A percentile compares a stretch with the other conserved stretches of the same genome.
These are phyloP conservation scores for Acridotheres tristis DNA, from an alignment of 2,797 vertebrate species.

Conservation along the genomic window DNA sequence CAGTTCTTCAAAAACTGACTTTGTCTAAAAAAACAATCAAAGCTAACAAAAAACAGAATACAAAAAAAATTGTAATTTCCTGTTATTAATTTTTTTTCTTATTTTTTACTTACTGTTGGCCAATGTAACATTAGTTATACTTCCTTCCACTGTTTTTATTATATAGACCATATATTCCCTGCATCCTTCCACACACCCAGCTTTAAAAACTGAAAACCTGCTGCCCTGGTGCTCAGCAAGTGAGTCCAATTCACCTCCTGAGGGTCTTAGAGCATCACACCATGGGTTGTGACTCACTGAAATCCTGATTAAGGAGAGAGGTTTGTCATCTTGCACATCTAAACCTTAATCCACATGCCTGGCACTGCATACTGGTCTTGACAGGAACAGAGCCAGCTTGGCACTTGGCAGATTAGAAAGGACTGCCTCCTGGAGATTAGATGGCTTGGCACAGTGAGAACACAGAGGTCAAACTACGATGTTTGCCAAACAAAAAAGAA, in stretches of 20 bases:
- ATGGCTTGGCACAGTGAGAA: conserved; percentile 55
- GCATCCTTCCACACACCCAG: not conserved
- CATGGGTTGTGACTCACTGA: not conserved
- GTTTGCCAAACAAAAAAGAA: conserved; percentile 54
- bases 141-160: conserved; percentile 72
- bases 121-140: conserved; percentile 73
- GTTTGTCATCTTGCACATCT: conserved; percentile 24
- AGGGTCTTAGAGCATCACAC: not conserved
- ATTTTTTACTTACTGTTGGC: conserved; percentile 56
- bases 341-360: conserved; percentile 49
- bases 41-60: conserved; percentile 54
- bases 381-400: conserved; percentile 41
- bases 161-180: conserved; percentile 12
- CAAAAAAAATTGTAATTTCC: conserved; percentile 16
- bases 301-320: not conserved
- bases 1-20: conserved; percentile 71
- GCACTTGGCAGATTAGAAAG: conserved; percentile 45
- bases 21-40: conserved; percentile 19
- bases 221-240: conserved; percentile 76
- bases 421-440: conserved; percentile 57
- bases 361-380: conserved; percentile 21
- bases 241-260: conserved; percentile 61
- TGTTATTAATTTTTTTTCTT: not conserved
- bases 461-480: conserved; percentile 43
- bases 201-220: not conserved